A percentile compares a stretch with the other conserved stretches of the same genome.
These are phyloP conservation scores for Actinemys pallida DNA, from an alignment of 2,113 vertebrate genomes.

Conservation along the genomic window DNA sequence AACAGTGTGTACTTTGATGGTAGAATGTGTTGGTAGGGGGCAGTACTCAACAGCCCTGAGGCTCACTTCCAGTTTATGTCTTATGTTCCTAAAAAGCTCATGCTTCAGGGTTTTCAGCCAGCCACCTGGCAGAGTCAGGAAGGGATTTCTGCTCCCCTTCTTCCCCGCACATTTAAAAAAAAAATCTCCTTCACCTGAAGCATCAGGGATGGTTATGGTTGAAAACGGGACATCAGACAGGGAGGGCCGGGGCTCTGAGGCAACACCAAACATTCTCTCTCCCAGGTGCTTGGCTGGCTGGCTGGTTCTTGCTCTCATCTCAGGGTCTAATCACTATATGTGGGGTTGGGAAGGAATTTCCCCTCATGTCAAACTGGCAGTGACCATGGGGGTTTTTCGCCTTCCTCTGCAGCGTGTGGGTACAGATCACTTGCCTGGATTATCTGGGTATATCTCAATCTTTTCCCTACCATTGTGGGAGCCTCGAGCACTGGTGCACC, in stretches of 20 bases:
- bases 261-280: not conserved
- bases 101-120: not conserved
- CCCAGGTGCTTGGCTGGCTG: not conserved
- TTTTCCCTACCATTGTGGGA: not conserved
- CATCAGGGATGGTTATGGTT: not conserved
- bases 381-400: not conserved
- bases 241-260: not conserved
- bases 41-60: not conserved
- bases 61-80: not conserved
- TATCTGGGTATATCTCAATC: not conserved
- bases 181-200: not conserved
- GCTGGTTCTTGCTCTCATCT: not conserved
- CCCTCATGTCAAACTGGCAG: not conserved
- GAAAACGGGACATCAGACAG: not conserved
- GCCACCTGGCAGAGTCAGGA: not conserved
- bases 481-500: not conserved
- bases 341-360: not conserved
- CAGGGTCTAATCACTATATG: not conserved
- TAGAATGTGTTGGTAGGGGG: not conserved
- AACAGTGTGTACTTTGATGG: not conserved
- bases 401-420: not conserved
- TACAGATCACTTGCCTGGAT: not conserved
- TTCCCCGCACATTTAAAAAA: not conserved
- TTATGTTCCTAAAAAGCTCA: not conserved
- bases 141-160: not conserved